phyloP scores from a whole-genome alignment of 2,797 vertebrate species.

The Lepus oiostolus region DNA sequence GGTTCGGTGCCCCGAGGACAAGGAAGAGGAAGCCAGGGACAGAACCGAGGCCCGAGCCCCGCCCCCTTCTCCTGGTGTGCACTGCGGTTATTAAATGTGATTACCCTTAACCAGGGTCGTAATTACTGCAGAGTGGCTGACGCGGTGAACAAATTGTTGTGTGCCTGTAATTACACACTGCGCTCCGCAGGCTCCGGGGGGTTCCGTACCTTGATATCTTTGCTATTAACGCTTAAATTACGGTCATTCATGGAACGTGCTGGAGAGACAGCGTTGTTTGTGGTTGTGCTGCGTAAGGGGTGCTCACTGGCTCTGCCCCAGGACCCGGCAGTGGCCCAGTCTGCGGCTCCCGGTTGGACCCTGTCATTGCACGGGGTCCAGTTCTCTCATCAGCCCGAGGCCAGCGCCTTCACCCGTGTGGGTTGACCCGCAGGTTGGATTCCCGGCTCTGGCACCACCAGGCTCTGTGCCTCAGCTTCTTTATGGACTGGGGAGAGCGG shows the following conservation, averaged over 20 bases:
- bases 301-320: conserved; percentile 17
- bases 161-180: conserved; percentile 83
- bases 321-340: neutral
- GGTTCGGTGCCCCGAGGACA: fast-evolving
- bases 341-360: neutral
- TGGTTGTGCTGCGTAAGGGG: conserved; percentile 24
- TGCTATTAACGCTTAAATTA: conserved; percentile 82
- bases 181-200: conserved; percentile 82
- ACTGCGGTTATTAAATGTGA: conserved; percentile 71
- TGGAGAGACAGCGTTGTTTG: conserved; percentile 73
- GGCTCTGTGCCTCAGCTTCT: neutral
- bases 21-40: neutral
- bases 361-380: neutral
- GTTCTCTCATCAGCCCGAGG: neutral
- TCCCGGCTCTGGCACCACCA: neutral
- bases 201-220: conserved; percentile 83
- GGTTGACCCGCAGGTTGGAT: neutral
- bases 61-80: neutral
- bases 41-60: fast-evolving
- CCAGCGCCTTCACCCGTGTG: no score
- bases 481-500: neutral
- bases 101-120: conserved; percentile 81
- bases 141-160: conserved; percentile 78
- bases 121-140: conserved; percentile 83
- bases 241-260: conserved; percentile 78